Percentiles rank a stretch among this genome's conserved stretches.
Conservation (phyloP, 2,113 vertebrate species). For the Esox niger region DNA sequence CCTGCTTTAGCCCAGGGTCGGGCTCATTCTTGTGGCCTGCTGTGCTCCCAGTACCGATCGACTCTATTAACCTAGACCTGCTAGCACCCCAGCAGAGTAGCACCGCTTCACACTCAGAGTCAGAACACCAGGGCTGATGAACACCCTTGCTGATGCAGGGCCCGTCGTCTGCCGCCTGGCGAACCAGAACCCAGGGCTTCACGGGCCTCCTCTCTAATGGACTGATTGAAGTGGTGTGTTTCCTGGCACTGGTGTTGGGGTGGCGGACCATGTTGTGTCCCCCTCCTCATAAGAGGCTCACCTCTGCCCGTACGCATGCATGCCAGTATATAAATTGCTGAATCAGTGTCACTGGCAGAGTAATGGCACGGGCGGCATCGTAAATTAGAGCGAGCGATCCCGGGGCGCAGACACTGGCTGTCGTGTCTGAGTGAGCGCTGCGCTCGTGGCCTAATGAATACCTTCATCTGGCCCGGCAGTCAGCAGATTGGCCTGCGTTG, state of each 20-base stretch:
- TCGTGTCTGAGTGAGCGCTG: slow-evolving; percentile 83
- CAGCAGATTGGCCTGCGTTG: slow-evolving; percentile 94
- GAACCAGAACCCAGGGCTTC: slow-evolving; percentile 10
- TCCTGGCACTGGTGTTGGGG: slow-evolving; percentile 59
- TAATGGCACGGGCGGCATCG: slow-evolving; percentile 83
- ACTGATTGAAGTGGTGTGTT: slow-evolving; percentile 60
- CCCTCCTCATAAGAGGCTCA: slow-evolving; percentile 65
- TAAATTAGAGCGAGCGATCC: slow-evolving; percentile 90
- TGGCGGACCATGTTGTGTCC: slow-evolving; percentile 60
- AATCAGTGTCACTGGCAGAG: slow-evolving; percentile 94
- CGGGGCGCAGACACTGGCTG: slow-evolving; percentile 83
- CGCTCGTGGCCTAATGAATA: slow-evolving; percentile 94
- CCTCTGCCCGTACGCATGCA: slow-evolving; percentile 74
- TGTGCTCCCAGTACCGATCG: too few species aligned
- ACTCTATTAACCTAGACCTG: too few species aligned
- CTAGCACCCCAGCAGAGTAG: too few species aligned
- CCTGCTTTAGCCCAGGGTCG: too few species aligned
- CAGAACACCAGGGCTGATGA: slow-evolving; percentile 15
- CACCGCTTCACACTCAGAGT: too few species aligned
- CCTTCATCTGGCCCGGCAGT: slow-evolving; percentile 98
- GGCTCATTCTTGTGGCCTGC: too few species aligned
- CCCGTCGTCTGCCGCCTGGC: slow-evolving; percentile 41
- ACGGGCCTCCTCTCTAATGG: slow-evolving; percentile 36
- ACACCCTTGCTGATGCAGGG: slow-evolving; percentile 17
- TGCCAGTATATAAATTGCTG: slow-evolving; percentile 86